Evolutionary conservation across 2,797 vertebrate species (phyloP), one percentile per base, ranked within the genome.

Genomic region (Fistularia commersonii): DNA sequence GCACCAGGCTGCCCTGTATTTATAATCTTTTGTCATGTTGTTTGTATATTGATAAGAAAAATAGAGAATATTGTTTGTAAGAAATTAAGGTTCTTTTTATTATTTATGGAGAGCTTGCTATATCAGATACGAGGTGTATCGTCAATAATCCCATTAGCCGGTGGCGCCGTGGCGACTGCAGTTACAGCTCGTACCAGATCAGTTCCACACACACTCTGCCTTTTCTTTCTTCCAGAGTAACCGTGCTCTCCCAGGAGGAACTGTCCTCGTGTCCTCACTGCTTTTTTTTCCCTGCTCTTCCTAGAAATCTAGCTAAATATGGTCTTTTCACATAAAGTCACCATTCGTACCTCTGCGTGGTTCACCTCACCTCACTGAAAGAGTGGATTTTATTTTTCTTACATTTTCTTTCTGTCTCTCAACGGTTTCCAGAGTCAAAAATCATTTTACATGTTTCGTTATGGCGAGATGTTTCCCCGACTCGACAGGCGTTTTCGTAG

Each of bases 1-100:
- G 64, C 50, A 38, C 38, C 67, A 48, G 41, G 63, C 51, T 41
- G 69, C 69, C 67, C 69, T 66, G 36, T 84, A 81, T 86, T 87
- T 87, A 86, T 83, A 70, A 72, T 76, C 55, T 70, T 70, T 81
- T 85, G 59, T 83, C 75, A 72, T 79, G 69, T 76, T 72, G 64
- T 86, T 79, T 87, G 79, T 85, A 73, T 84, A 78, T 79, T 46
- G 6, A 52, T 81, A 72, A 82, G 69, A 74, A 72, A 77, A 39
- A 31, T 32, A 31, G 66, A 81, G 60, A 68, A 75, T 72, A 74
- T 70, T 77, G 77, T 82, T 80, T 83, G 67, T 80, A 60, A 57
- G 56, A 75, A 57, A 73, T 52, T 65, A 61, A 41, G 62, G 48
- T 76, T 80, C 44, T 74, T 77, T 79, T 76, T 75, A 59, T 83